Evolutionary conservation across 2,888 invertebrate genomes (phyloP).

Genomic region (Clunio marinus): DNA sequence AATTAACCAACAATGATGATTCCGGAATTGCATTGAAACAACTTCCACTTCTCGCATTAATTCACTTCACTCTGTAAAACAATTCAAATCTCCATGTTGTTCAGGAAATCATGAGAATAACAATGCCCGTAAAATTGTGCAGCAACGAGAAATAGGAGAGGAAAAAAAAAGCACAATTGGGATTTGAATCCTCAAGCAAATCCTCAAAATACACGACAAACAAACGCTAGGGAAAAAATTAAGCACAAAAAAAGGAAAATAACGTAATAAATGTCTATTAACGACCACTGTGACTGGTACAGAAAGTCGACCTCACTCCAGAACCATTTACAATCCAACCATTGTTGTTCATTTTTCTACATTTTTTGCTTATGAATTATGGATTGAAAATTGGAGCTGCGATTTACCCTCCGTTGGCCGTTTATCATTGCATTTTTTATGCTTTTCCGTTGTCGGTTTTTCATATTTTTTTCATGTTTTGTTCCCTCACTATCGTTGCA

Average conservation of each 20-base stretch:
- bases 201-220: constrained; percentile 27
- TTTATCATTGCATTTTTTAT: constrained; percentile 29
- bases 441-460: constrained; percentile 11
- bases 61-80: background rate
- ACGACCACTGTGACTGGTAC: constrained; percentile 25
- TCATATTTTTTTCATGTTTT: constrained; percentile 9
- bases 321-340: background rate
- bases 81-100: constrained; percentile 22
- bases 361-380: constrained; percentile 33
- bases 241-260: constrained; percentile 21
- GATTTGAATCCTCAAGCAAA: constrained; percentile 21
- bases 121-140: constrained; percentile 31
- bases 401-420: constrained; percentile 33
- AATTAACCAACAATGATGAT: constrained; percentile 21
- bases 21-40: background rate
- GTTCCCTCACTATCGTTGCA: background rate
- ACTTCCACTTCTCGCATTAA: background rate
- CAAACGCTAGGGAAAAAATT: background rate
- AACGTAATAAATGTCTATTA: constrained; percentile 37
- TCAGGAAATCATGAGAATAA: constrained; percentile 35
- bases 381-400: constrained; percentile 34
- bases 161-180: constrained; percentile 16
- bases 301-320: background rate
- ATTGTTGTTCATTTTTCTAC: constrained; percentile 26
- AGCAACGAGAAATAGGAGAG: background rate